Conservation (phyloP, 2,888 invertebrate genomes). For the Synanthedon andrenaeformis region DNA sequence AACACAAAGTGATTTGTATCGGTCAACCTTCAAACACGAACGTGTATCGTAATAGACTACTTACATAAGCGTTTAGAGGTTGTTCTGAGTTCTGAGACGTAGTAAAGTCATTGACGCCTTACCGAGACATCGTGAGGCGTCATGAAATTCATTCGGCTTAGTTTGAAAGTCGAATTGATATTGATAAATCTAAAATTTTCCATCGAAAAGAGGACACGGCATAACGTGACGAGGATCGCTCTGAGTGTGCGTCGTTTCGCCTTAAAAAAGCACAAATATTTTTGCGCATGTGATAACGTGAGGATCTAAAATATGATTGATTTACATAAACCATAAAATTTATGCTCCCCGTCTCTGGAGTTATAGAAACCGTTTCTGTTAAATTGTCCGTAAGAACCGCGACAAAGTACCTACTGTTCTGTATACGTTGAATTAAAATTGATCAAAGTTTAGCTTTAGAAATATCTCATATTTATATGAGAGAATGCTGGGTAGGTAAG, state of each 20-base stretch:
- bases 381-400: conserved; percentile 38
- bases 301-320: conserved; percentile 28
- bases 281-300: conserved; percentile 7
- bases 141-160: conserved; percentile 30
- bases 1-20: neutral
- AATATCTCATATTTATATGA: conserved; percentile 34
- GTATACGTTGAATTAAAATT: neutral
- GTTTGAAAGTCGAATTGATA: conserved; percentile 32
- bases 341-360: conserved; percentile 24
- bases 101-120: conserved; percentile 14
- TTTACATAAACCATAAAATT: conserved; percentile 34
- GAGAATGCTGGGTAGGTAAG: conserved; percentile 34
- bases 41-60: neutral
- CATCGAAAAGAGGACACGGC: conserved; percentile 26
- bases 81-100: neutral
- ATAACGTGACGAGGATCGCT: conserved; percentile 8
- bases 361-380: conserved; percentile 31
- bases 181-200: conserved; percentile 26
- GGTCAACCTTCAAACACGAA: neutral
- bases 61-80: neutral
- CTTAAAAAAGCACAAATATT: conserved; percentile 21
- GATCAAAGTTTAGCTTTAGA: conserved; percentile 17
- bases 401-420: neutral
- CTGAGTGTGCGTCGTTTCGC: conserved; percentile 12
- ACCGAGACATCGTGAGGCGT: neutral